phyloP scores from a whole-genome alignment of 2,113 vertebrate species.

The Pan troglodytes region DNA sequence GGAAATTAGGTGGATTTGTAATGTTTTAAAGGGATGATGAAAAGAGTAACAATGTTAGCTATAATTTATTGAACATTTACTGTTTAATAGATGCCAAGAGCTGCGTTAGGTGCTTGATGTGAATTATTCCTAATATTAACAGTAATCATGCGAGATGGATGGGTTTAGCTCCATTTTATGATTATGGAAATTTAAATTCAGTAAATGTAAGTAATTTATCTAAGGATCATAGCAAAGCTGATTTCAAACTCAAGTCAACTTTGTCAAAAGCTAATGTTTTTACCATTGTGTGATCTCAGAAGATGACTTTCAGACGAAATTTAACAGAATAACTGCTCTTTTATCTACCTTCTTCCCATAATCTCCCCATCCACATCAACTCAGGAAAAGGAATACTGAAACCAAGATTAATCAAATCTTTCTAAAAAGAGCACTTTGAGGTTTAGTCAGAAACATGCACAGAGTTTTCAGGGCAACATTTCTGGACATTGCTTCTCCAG shows the following conservation, averaged over 20 bases:
- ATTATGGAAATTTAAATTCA: conserved; percentile 3
- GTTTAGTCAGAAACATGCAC: background rate
- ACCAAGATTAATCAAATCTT: background rate
- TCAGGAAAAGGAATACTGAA: background rate
- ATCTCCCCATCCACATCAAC: background rate
- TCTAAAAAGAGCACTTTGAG: background rate
- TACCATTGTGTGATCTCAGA: background rate
- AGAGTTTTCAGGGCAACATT: background rate
- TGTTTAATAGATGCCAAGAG: background rate
- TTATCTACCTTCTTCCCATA: background rate
- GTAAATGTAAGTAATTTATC: background rate
- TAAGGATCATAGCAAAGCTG: background rate
- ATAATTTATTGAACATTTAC: background rate
- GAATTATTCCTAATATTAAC: background rate
- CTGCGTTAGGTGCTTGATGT: background rate
- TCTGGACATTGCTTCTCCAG: background rate
- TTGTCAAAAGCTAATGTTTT: background rate
- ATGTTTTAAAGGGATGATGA: background rate
- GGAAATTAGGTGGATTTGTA: conserved; percentile 17
- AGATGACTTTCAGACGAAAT: background rate
- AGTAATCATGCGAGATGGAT: background rate
- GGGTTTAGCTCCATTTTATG: background rate
- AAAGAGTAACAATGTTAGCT: background rate
- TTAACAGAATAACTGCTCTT: background rate
- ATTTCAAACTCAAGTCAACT: background rate